These are phyloP conservation scores for Hemicrepidius hirtus DNA, from an alignment of 2,888 invertebrate species.

Conservation along the genomic window DNA sequence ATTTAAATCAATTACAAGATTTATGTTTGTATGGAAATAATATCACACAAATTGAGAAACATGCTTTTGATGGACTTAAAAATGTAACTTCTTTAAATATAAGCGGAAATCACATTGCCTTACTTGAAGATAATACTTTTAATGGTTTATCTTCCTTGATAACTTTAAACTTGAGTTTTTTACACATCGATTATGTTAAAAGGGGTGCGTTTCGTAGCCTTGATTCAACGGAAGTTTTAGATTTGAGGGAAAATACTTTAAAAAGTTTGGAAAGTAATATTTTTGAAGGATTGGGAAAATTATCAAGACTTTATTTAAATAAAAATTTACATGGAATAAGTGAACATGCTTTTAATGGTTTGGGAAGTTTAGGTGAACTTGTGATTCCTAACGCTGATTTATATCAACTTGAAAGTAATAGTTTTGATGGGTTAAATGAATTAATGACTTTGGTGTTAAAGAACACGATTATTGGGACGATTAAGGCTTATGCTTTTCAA, in stretches of 20 bases:
- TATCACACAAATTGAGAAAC: neutral
- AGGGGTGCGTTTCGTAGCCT: slow-evolving; percentile 29
- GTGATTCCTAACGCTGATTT: slow-evolving; percentile 1
- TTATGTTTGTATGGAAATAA: slow-evolving; percentile 29
- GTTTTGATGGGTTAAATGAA: slow-evolving; percentile 29
- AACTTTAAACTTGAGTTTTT: slow-evolving; percentile 13
- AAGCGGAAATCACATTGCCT: slow-evolving; percentile 24
- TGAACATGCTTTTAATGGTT: slow-evolving; percentile 20
- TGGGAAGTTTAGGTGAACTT: neutral
- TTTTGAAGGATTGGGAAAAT: slow-evolving; percentile 17
- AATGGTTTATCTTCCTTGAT: slow-evolving; percentile 24
- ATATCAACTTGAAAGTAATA: neutral
- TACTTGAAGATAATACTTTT: slow-evolving; percentile 26
- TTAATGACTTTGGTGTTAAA: slow-evolving; percentile 21
- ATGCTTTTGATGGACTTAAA: slow-evolving; percentile 17
- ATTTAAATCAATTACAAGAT: slow-evolving; percentile 1
- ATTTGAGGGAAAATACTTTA: slow-evolving; percentile 35
- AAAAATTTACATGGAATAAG: slow-evolving; percentile 7
- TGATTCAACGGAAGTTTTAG: slow-evolving; percentile 8
- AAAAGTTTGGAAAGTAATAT: slow-evolving; percentile 2
- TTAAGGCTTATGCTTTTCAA: slow-evolving; percentile 22
- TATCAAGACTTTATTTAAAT: slow-evolving; percentile 20
- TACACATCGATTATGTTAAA: slow-evolving; percentile 9
- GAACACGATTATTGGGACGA: slow-evolving; percentile 9
- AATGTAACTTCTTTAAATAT: slow-evolving; percentile 13